Conservation (phyloP, 2,797 vertebrate species). For the Liasis olivaceus region DNA sequence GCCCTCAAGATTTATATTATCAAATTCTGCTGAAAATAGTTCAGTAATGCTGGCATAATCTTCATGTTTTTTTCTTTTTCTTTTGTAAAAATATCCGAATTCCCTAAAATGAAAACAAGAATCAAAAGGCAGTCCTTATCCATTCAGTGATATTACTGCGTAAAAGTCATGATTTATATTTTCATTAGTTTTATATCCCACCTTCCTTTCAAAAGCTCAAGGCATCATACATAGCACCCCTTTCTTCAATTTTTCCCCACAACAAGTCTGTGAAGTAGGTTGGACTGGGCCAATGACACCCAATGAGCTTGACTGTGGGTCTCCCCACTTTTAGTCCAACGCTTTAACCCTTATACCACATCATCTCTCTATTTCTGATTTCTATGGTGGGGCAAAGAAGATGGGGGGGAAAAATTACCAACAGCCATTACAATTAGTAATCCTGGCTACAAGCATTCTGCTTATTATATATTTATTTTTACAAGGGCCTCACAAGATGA, state of each 20-base stretch:
- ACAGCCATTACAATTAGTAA: not conserved
- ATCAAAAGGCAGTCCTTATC: not conserved
- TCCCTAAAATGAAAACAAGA: not conserved
- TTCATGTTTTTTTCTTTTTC: not conserved
- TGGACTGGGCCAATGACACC: not conserved
- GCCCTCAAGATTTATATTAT: not conserved
- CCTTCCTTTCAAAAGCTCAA: not conserved
- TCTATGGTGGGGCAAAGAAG: not conserved
- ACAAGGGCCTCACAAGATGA: not conserved
- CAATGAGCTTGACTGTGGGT: not conserved
- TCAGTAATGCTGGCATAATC: not conserved
- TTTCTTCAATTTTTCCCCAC: not conserved
- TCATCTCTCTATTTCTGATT: not conserved
- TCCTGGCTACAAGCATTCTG: not conserved
- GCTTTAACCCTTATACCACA: not conserved
- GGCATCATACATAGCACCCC: not conserved
- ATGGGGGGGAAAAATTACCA: not conserved
- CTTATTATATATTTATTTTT: not conserved
- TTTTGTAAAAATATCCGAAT: not conserved
- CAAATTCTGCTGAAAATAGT: not conserved
- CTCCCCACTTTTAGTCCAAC: not conserved
- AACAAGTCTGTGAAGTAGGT: not conserved
- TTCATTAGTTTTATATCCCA: not conserved
- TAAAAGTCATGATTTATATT: not conserved
- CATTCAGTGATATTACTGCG: not conserved